A percentile compares a stretch with the other conserved stretches of the same genome.
Conservation (phyloP, 2,888 invertebrate genomes). For the Tiphia femorata region DNA sequence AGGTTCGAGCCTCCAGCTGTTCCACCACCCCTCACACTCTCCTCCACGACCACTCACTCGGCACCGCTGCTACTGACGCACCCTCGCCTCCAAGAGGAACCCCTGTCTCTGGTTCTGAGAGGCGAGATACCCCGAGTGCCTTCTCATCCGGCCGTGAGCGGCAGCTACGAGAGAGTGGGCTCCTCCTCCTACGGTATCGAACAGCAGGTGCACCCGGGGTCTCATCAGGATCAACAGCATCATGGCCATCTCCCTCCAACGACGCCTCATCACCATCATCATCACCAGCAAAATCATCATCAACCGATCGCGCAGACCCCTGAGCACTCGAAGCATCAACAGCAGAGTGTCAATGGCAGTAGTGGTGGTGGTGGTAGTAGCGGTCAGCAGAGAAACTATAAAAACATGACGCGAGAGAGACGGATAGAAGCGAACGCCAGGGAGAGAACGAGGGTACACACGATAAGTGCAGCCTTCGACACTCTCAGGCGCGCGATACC, state of each 20-base stretch:
- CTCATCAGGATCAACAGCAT: constrained; percentile 48
- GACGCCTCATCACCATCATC: constrained; percentile 28
- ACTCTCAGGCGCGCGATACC: constrained; percentile 87
- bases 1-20: constrained; percentile 33
- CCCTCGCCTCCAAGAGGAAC: constrained; percentile 72
- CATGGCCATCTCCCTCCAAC: constrained; percentile 30
- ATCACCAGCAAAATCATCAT: constrained; percentile 23
- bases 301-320: constrained; percentile 26
- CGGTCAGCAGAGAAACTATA: constrained; percentile 85
- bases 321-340: constrained; percentile 38
- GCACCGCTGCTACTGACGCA: constrained; percentile 42
- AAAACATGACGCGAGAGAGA: constrained; percentile 94
- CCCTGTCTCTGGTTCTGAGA: constrained; percentile 73
- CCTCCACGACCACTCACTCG: constrained; percentile 54
- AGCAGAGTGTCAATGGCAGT: too few species aligned
- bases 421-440: constrained; percentile 95
- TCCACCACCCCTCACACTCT: too few species aligned
- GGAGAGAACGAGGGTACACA: constrained; percentile 93
- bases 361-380: constrained; percentile 19
- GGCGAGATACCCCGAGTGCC: constrained; percentile 71
- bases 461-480: constrained; percentile 96
- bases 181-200: constrained; percentile 34
- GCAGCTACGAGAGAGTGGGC: constrained; percentile 48
- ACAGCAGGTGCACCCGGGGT: too few species aligned
- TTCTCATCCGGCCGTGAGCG: constrained; percentile 71